Base-by-base conservation (phyloP, 2,113 vertebrate genomes). In the Alethe diademata region DNA sequence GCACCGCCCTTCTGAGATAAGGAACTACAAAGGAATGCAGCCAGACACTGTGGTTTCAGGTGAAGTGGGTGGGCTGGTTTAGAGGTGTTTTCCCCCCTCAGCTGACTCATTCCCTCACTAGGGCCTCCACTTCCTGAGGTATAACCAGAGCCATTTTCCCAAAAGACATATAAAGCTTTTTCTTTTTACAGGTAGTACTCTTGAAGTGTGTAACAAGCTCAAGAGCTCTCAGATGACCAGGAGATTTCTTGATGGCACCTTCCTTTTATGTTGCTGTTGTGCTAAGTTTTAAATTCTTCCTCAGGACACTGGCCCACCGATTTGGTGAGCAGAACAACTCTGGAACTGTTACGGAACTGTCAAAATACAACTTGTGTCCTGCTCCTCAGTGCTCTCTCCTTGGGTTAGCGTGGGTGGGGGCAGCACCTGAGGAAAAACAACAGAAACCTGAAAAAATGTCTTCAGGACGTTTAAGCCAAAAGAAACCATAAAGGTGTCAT, bases 1-100 rank as follows among this genome's bases (percentile, higher is more conserved):
- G 78, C 62, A 76, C 75, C 75, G 47, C 60, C 75, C 54, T 72
- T 65, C 36, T 19, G 50, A 90, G 90, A 90, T 88, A 95, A 94
- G 71, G 73, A 84, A 69, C 33, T 23, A 47, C 53, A 90, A 47
- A 93, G 64, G 66, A 85, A 75, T 84, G 74, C 78, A 58, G 3
- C 7, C 78, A 76, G 48, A 61, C 45, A 40, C 31, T 0, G 0
- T 0, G 19, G 42, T 58, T 89, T 79, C 82, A 88, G 45, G 29
- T 78, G 40, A 90, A 79, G 62, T 15, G 53, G 17, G 23, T 70
- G 50, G 84, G 69, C 48, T 81, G 47, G 15, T 81, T 75, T 13
- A 69, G 47, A 3, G 2, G 35, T 51, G 31, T 7, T 19, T 28
- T 24, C 4, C 16, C 24, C 2, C 3, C 28, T 11, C 22, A 22